phyloP scores from a whole-genome alignment of 2,113 vertebrate species.

The Machaerirhynchus nigripectus region DNA sequence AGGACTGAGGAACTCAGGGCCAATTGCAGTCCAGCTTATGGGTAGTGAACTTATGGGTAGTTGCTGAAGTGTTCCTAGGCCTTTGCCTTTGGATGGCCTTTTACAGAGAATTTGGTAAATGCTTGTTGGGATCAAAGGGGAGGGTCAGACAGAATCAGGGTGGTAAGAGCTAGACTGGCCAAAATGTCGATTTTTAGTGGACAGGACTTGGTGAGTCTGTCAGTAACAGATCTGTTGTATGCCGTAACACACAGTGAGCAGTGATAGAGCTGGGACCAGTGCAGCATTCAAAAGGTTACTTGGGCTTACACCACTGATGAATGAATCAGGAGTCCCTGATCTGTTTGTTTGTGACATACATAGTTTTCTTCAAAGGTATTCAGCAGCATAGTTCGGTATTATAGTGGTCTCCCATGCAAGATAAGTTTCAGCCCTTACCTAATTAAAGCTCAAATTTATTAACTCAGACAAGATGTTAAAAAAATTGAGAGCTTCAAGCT shows the following conservation, averaged over 20 bases:
- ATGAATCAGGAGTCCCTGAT: background rate
- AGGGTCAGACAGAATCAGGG: background rate
- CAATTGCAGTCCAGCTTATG: background rate
- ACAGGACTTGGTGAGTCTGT: background rate
- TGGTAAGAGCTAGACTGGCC: background rate
- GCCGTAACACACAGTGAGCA: background rate
- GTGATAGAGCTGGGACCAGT: background rate
- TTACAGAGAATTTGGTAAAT: background rate
- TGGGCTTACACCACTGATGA: background rate
- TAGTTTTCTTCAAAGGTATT: background rate
- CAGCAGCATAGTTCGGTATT: background rate
- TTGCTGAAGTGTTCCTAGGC: background rate
- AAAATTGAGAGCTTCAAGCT: background rate
- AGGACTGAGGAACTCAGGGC: background rate
- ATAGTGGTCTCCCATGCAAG: background rate
- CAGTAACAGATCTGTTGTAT: background rate
- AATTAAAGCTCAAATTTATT: background rate
- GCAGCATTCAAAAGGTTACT: background rate
- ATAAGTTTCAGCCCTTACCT: background rate
- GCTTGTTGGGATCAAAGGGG: background rate
- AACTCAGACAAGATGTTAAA: background rate
- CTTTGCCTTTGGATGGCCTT: background rate
- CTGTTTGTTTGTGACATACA: background rate
- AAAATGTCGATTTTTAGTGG: background rate
- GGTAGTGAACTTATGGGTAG: background rate